These are phyloP conservation scores for Polyommatus icarus DNA, from an alignment of 2,888 invertebrate species.

Conservation along the genomic window DNA sequence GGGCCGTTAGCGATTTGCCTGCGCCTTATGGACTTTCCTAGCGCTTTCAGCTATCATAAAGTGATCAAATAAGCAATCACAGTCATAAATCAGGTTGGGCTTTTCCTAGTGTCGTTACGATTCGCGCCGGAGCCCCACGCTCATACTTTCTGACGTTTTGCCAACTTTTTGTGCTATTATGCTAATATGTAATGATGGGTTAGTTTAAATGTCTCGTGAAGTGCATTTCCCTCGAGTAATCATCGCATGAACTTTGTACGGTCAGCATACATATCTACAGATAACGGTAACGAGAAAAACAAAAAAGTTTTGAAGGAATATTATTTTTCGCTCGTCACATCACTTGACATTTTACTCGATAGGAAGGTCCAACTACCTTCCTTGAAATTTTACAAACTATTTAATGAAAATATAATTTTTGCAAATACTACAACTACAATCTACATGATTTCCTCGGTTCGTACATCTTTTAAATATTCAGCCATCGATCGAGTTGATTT, in stretches of 20 bases:
- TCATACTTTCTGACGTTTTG: conserved; percentile 60
- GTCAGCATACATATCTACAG: not conserved
- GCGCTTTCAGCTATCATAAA: conserved; percentile 76
- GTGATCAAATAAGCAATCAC: conserved; percentile 78
- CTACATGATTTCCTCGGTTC: not conserved
- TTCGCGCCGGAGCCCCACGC: conserved; percentile 62
- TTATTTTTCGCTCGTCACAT: not conserved
- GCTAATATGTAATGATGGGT: conserved; percentile 62
- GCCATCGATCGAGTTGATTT: conserved; percentile 24
- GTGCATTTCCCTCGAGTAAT: conserved; percentile 31
- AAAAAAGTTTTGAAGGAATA: not conserved
- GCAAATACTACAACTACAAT: not conserved
- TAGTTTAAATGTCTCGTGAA: conserved; percentile 50
- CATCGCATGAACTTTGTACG: conserved; percentile 25
- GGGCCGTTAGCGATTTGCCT: conserved; percentile 70
- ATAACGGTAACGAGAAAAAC: not conserved
- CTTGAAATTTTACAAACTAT: no score
- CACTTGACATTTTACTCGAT: not conserved
- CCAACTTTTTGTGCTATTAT: conserved; percentile 67
- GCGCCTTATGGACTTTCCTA: conserved; percentile 70
- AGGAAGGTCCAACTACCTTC: no score
- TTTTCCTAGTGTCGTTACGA: conserved; percentile 69
- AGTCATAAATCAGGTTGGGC: conserved; percentile 65
- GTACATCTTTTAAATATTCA: conserved; percentile 26
- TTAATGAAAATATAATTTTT: no score